Conservation (phyloP, 2,888 invertebrate genomes). For the Caenorhabditis sinica region DNA sequence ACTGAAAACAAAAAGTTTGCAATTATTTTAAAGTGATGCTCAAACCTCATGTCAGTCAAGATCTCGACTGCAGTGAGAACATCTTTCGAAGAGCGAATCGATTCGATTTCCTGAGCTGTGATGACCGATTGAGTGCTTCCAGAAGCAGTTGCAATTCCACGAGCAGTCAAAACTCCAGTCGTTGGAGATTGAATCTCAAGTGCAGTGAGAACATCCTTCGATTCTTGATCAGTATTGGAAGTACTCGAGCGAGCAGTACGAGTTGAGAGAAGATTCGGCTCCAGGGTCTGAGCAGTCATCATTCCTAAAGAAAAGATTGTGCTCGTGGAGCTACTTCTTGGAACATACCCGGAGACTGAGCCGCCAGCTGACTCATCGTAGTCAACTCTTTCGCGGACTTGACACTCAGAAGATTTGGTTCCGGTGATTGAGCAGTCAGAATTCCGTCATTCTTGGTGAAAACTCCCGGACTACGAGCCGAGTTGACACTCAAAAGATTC, state of each 20-base stretch:
- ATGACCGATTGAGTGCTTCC: slow-evolving; percentile 41
- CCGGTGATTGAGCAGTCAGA: slow-evolving; percentile 43
- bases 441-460: slow-evolving; percentile 45
- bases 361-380: slow-evolving; percentile 24
- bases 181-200: slow-evolving; percentile 48
- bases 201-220: slow-evolving; percentile 45
- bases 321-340: too few species aligned
- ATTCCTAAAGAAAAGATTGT: slow-evolving; percentile 2
- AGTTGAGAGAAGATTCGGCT: slow-evolving; percentile 49
- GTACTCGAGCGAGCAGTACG: slow-evolving; percentile 34
- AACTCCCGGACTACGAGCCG: slow-evolving; percentile 47
- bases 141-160: slow-evolving; percentile 24
- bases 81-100: slow-evolving; percentile 57
- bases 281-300: slow-evolving; percentile 30
- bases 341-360: slow-evolving; percentile 10
- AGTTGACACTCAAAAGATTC: slow-evolving; percentile 43
- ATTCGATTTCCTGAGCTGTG: slow-evolving; percentile 42
- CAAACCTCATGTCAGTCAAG: slow-evolving; percentile 40
- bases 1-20: slow-evolving; percentile 1
- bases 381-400: slow-evolving; percentile 37
- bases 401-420: slow-evolving; percentile 58
- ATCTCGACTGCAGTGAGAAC: slow-evolving; percentile 56
- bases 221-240: slow-evolving; percentile 21
- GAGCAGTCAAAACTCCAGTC: slow-evolving; percentile 56
- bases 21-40: too few species aligned